Evolutionary conservation across 2,888 invertebrate genomes (phyloP).

Genomic region (Hydrotaea cyrtoneurina): DNA sequence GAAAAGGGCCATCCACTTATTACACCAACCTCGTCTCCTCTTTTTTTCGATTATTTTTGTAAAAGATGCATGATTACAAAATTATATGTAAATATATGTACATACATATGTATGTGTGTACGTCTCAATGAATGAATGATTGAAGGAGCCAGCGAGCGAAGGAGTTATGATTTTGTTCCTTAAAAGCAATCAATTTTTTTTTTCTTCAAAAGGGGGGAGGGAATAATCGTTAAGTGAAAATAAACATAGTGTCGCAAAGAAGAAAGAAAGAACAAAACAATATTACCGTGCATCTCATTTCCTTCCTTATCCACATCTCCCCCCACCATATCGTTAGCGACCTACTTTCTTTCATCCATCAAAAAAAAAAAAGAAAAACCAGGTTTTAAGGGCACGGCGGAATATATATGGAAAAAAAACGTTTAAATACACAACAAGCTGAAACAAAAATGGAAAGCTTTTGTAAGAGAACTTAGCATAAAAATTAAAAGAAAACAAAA

Average conservation of each 20-base stretch:
- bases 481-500: constrained; percentile 25
- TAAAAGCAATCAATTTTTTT: constrained; percentile 47
- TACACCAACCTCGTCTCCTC: background rate
- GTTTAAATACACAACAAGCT: background rate
- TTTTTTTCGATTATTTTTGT: too few relatives aligned
- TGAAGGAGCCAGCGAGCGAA: background rate
- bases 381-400: constrained; percentile 25
- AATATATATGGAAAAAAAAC: constrained; percentile 9
- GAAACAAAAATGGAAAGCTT: background rate
- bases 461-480: constrained; percentile 16
- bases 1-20: background rate
- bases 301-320: background rate
- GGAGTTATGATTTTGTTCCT: background rate
- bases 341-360: background rate
- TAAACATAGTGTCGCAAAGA: background rate
- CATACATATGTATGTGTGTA: background rate
- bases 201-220: background rate
- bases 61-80: background rate
- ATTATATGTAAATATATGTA: background rate
- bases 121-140: background rate
- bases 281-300: background rate
- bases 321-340: background rate
- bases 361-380: background rate
- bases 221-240: constrained; percentile 24
- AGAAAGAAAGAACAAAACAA: constrained; percentile 11